Base-by-base conservation (phyloP, 64 coral and sea anemone species). In the Pocillopora verrucosa region DNA sequence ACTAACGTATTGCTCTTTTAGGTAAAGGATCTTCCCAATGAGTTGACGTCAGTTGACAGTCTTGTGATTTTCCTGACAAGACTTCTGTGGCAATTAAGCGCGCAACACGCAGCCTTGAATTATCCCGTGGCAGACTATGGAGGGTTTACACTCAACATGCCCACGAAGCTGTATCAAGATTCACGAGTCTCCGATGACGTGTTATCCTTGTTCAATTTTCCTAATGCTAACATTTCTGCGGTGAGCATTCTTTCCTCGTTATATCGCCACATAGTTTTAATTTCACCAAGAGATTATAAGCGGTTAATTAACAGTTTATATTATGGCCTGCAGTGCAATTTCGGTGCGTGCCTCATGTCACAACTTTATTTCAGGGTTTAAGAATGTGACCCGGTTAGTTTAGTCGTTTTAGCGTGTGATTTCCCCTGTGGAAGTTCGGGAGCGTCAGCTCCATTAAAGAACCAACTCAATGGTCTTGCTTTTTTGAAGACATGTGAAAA, bases 101-200 rank as follows among this genome's bases (percentile, higher is more conserved):
- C 61, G 16, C 90, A 92, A 11, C 94, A 96, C 60, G 72, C 89
- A 41, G 94, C 87, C 17, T 41, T 92, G 26, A 92, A 96, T 61
- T 96, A 96, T 30, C 90, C 94, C 1, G 82, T 83, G 6, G 72
- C 89, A 13, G 89, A 96, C 65, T 96, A 96, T 72, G 87, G 86
- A 9, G 86, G 79, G 45, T 88, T 91, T 4, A 84, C 87, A 25
- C 79, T 87, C 0, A 92, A 88, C 41, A 88, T 96, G 82, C 94
- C 94, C 2, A 92, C 94, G 10, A 96, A 92, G 63, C 80, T 96
- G 13, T 96, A 96, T 38, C 25, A 79, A 41, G 94, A 96, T 35
- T 57, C 80, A 56, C 89, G 90, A 11, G 59, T 76, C 4, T 16
- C 70, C 11, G 36, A 77, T 1, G 80, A 74, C 17, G 16, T 60